Evolutionary conservation across 2,888 invertebrate genomes (phyloP).

Genomic region (Catocala nupta): DNA sequence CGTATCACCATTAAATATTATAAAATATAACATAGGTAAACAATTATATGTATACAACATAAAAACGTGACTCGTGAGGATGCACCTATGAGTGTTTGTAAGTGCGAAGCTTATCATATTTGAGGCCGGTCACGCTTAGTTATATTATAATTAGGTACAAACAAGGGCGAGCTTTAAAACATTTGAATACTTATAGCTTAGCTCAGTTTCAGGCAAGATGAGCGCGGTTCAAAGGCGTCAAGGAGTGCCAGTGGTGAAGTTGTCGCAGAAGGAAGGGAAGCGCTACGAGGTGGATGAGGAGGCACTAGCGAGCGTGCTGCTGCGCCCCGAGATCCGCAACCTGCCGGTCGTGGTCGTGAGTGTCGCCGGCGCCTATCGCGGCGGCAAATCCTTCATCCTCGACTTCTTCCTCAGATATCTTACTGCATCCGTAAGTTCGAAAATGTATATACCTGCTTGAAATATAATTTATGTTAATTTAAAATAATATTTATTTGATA

Average conservation of each 20-base stretch:
- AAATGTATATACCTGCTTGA: neutral
- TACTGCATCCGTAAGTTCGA: slow-evolving; percentile 50
- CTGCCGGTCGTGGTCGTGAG: slow-evolving; percentile 59
- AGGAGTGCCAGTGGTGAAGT: slow-evolving; percentile 52
- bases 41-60: too few relatives aligned
- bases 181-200: neutral
- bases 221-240: slow-evolving; percentile 1
- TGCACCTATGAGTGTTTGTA: too few relatives aligned
- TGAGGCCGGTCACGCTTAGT: too few relatives aligned
- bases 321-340: slow-evolving; percentile 45
- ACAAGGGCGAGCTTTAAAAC: too few relatives aligned
- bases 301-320: slow-evolving; percentile 45
- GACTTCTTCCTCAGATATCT: slow-evolving; percentile 63
- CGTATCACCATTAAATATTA: too few relatives aligned
- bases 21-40: too few relatives aligned
- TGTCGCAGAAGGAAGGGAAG: slow-evolving; percentile 32
- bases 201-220: slow-evolving; percentile 18
- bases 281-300: slow-evolving; percentile 49
- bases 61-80: too few relatives aligned
- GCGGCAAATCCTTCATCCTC: slow-evolving; percentile 66
- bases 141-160: too few relatives aligned
- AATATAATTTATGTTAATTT: too few relatives aligned
- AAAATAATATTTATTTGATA: too few relatives aligned
- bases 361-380: slow-evolving; percentile 64
- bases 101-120: too few relatives aligned